Evolutionary conservation across 2,113 vertebrate genomes (phyloP).

Genomic region (Gopherus evgoodei): DNA sequence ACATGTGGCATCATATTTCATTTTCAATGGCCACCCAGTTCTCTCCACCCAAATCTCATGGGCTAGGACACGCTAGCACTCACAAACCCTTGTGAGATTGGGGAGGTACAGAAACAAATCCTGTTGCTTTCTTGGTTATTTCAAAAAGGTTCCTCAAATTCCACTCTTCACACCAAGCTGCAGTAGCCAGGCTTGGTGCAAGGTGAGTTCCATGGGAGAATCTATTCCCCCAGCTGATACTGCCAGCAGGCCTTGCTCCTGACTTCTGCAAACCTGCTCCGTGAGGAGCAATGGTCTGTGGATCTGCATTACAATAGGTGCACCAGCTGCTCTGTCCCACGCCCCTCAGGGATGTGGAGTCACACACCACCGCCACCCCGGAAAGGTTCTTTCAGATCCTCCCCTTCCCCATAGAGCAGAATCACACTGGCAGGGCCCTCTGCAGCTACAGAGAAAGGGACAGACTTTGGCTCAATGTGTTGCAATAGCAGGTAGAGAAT

Average conservation of each 20-base stretch:
- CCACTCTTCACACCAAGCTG: too few relatives aligned
- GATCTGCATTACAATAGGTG: neutral
- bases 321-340: neutral
- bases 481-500: neutral
- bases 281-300: neutral
- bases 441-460: neutral
- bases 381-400: neutral
- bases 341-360: neutral
- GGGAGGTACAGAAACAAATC: neutral
- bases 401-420: neutral
- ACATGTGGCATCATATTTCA: neutral
- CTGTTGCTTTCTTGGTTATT: neutral
- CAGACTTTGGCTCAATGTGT: neutral
- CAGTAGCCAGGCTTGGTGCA: neutral
- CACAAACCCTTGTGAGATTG: neutral
- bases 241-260: accelerated
- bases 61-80: neutral
- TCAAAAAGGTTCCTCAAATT: neutral
- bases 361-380: too few relatives aligned
- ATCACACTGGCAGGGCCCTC: neutral
- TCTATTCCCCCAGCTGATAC: accelerated
- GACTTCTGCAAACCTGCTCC: neutral
- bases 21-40: neutral
- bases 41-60: neutral
- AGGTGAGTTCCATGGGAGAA: neutral